Evolutionary conservation across 2,888 invertebrate genomes (phyloP).

Genomic region (Marasmarcha lunaedactyla): DNA sequence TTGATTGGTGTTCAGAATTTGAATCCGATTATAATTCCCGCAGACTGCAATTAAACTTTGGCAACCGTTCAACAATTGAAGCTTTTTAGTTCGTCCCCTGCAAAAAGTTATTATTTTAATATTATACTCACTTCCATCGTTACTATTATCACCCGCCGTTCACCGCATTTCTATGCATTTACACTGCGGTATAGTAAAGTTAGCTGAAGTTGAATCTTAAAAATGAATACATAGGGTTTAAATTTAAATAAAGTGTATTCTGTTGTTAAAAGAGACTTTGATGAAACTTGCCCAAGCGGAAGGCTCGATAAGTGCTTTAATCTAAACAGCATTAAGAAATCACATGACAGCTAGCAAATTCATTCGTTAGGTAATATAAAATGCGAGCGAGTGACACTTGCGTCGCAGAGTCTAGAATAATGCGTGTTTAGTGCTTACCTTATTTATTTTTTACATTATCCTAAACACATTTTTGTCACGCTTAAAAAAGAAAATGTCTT

Average conservation of each 20-base stretch:
- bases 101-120: conserved; percentile 29
- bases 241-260: conserved; percentile 28
- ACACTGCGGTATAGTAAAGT: conserved; percentile 14
- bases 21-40: too few relatives aligned
- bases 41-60: conserved; percentile 8
- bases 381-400: conserved; percentile 13
- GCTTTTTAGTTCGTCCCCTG: background rate
- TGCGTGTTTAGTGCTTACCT: background rate
- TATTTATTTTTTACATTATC: too few relatives aligned
- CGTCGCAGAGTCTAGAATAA: too few relatives aligned
- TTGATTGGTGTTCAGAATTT: too few relatives aligned
- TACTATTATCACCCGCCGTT: conserved; percentile 43
- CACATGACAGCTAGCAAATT: conserved; percentile 25
- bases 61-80: conserved; percentile 10
- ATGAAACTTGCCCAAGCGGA: conserved; percentile 43
- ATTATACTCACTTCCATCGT: conserved; percentile 30
- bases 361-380: conserved; percentile 14
- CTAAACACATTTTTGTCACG: conserved; percentile 15
- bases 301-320: conserved; percentile 58
- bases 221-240: conserved; percentile 19
- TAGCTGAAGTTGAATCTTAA: background rate
- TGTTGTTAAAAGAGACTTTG: conserved; percentile 31
- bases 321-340: conserved; percentile 56
- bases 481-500: too few relatives aligned
- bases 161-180: conserved; percentile 54